phyloP scores from a whole-genome alignment of 2,113 vertebrate genomes.

The Chloebia gouldiae region DNA sequence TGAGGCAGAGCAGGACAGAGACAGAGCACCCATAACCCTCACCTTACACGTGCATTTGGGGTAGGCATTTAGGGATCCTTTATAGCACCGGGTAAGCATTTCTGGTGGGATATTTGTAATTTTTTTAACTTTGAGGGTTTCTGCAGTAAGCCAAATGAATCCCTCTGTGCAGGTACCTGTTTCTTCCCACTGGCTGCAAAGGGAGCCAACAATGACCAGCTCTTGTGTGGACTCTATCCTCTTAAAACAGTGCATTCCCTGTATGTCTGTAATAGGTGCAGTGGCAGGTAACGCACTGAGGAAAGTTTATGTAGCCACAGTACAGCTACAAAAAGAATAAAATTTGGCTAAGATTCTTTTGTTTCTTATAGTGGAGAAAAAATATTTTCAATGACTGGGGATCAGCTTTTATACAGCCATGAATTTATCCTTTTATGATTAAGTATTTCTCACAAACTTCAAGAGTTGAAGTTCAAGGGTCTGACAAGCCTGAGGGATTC shows the following conservation, averaged over 20 bases:
- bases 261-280: background rate
- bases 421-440: background rate
- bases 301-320: background rate
- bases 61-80: background rate
- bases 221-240: background rate
- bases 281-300: background rate
- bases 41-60: background rate
- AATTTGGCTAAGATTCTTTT: background rate
- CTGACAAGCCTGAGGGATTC: background rate
- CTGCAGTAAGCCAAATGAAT: background rate
- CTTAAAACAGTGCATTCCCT: background rate
- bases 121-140: background rate
- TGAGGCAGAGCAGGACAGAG: background rate
- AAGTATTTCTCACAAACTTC: background rate
- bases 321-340: background rate
- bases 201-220: background rate
- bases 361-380: background rate
- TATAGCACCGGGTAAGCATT: accelerated
- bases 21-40: accelerated
- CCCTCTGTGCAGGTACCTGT: background rate
- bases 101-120: background rate
- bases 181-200: background rate
- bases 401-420: background rate
- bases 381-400: background rate
- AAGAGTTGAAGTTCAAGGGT: background rate